Evolutionary conservation across 2,888 invertebrate species (phyloP).

Genomic region (Stegana nigrithorax): DNA sequence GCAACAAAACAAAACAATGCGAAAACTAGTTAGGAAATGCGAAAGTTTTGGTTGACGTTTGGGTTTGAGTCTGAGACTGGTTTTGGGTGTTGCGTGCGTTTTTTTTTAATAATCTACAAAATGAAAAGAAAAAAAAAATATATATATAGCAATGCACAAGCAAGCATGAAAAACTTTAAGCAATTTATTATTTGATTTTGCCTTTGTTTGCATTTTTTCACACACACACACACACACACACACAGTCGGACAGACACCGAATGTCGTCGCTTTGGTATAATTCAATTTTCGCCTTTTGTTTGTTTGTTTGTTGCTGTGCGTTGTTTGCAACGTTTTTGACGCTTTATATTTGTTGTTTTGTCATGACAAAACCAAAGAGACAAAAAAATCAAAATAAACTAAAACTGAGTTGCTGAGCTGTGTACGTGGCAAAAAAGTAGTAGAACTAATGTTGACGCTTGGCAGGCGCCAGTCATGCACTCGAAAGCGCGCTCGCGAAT

Average conservation of each 20-base stretch:
- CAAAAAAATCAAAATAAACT: no score
- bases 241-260: not conserved
- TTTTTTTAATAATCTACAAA: not conserved
- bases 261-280: constrained; percentile 47
- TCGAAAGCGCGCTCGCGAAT: constrained; percentile 1
- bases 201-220: no score
- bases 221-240: not conserved
- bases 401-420: no score
- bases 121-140: not conserved
- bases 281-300: constrained; percentile 46
- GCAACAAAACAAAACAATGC: constrained; percentile 20
- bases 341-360: constrained; percentile 27
- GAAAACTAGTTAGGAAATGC: constrained; percentile 62
- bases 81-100: constrained; percentile 18
- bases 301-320: constrained; percentile 2
- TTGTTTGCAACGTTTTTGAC: constrained; percentile 1
- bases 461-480: constrained; percentile 32
- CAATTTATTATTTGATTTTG: no score
- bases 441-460: constrained; percentile 51
- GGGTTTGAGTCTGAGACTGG: constrained; percentile 51
- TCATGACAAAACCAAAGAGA: constrained; percentile 5
- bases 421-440: no score
- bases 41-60: constrained; percentile 61
- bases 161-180: no score
- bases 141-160: not conserved